These are phyloP conservation scores for Diplogasteroides magnus DNA, from an alignment of 1,140 invertebrate genomes.

Conservation along the genomic window DNA sequence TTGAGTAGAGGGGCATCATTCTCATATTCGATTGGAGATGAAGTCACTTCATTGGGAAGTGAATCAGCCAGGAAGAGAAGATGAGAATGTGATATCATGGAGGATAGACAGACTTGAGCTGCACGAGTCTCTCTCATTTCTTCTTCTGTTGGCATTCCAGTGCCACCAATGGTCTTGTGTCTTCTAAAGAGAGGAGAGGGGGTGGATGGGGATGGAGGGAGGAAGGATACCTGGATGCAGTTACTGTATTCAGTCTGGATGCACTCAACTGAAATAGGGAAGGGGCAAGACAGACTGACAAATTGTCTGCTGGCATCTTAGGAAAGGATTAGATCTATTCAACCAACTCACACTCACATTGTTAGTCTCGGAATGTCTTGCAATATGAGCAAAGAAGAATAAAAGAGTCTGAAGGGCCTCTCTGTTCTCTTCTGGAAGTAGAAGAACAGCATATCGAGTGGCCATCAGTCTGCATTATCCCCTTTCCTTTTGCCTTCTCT, in stretches of 20 bases:
- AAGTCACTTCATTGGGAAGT: no score
- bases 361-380: constrained; percentile 16
- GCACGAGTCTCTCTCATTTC: constrained; percentile 27
- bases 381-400: constrained; percentile 22
- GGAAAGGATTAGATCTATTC: not conserved
- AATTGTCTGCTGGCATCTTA: constrained; percentile 26
- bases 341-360: constrained; percentile 5
- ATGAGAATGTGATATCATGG: constrained; percentile 21
- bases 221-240: not conserved
- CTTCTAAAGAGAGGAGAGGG: constrained; percentile 3
- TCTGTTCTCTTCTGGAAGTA: constrained; percentile 26
- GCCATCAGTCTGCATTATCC: constrained; percentile 5
- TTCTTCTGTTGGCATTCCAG: constrained; percentile 27
- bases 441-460: constrained; percentile 19
- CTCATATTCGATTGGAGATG: no score
- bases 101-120: constrained; percentile 19
- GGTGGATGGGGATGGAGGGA: not conserved
- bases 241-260: constrained; percentile 18
- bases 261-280: constrained; percentile 23
- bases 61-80: no score
- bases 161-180: constrained; percentile 23
- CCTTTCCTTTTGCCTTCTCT: not conserved
- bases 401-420: constrained; percentile 28
- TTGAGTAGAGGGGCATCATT: no score
- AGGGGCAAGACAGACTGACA: constrained; percentile 25